phyloP scores from a whole-genome alignment of 2,888 invertebrate genomes.

The Lydus trimaculatus region DNA sequence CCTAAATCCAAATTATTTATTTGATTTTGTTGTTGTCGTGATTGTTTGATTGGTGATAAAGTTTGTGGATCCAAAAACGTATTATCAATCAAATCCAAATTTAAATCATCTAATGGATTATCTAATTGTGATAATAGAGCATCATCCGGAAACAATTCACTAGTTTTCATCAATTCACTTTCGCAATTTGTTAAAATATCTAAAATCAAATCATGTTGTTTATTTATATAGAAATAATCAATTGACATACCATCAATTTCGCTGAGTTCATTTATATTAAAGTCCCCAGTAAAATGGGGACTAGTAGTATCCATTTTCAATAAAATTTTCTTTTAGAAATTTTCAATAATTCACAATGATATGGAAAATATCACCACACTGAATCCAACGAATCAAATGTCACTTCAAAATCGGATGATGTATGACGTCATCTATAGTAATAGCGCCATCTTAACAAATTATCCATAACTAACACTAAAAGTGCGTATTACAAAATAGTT shows the following conservation, averaged over 20 bases:
- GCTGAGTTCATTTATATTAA: constrained; percentile 72
- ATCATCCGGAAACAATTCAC: constrained; percentile 64
- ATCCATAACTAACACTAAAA: neutral
- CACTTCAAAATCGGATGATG: constrained; percentile 67
- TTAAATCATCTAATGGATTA: constrained; percentile 60
- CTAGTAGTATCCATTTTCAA: constrained; percentile 56
- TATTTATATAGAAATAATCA: neutral
- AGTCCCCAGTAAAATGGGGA: constrained; percentile 63
- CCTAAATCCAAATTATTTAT: constrained; percentile 57
- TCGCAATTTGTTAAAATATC: constrained; percentile 74
- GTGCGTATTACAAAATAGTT: no score
- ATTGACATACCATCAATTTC: constrained; percentile 70
- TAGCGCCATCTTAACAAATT: constrained; percentile 28
- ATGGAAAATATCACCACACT: constrained; percentile 55
- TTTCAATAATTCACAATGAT: constrained; percentile 49
- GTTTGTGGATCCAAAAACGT: constrained; percentile 46
- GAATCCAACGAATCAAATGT: constrained; percentile 66
- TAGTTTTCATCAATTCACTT: constrained; percentile 68
- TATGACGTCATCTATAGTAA: constrained; percentile 60
- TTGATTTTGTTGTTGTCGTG: constrained; percentile 12
- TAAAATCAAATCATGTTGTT: constrained; percentile 55
- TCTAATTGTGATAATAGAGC: constrained; percentile 62
- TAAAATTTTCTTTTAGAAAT: constrained; percentile 16
- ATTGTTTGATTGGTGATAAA: constrained; percentile 39
- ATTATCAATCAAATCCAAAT: constrained; percentile 56